Conservation (phyloP, 2,888 invertebrate genomes). For the Sarcophaga caerulescens region DNA sequence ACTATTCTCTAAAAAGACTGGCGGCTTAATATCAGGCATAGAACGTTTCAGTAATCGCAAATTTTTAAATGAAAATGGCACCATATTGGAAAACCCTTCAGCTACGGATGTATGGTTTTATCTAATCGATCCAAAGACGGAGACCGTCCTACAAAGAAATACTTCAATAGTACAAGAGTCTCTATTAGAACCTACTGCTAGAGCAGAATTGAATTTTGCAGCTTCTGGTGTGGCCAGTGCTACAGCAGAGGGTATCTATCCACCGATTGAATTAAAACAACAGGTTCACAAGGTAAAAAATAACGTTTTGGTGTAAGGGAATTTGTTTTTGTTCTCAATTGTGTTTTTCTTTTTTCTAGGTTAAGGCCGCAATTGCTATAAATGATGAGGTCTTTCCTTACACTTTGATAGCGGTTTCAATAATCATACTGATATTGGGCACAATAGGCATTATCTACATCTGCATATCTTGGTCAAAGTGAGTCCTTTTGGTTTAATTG, state of each 20-base stretch:
- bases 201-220: slow-evolving; percentile 86
- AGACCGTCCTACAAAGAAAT: slow-evolving; percentile 88
- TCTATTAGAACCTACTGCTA: slow-evolving; percentile 84
- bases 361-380: slow-evolving; percentile 83
- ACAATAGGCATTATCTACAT: slow-evolving; percentile 95
- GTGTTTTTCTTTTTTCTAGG: slow-evolving; percentile 72
- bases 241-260: slow-evolving; percentile 86
- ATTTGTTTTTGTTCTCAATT: not conserved
- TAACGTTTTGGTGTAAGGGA: not conserved
- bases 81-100: slow-evolving; percentile 85
- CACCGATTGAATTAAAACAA: slow-evolving; percentile 80
- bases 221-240: slow-evolving; percentile 87
- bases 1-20: slow-evolving; percentile 82
- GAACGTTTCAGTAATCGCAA: slow-evolving; percentile 92
- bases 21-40: slow-evolving; percentile 89
- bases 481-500: slow-evolving; percentile 72
- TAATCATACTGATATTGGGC: slow-evolving; percentile 93
- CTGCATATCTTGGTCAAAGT: slow-evolving; percentile 97
- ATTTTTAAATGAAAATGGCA: slow-evolving; percentile 88
- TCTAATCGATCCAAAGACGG: slow-evolving; percentile 89
- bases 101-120: slow-evolving; percentile 95
- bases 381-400: slow-evolving; percentile 91
- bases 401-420: slow-evolving; percentile 92
- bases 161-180: slow-evolving; percentile 87
- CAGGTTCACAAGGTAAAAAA: slow-evolving; percentile 78